Percentiles rank a stretch among this genome's conserved stretches.
phyloP scores from a whole-genome alignment of 2,113 vertebrate genomes.

The Lontra canadensis region DNA sequence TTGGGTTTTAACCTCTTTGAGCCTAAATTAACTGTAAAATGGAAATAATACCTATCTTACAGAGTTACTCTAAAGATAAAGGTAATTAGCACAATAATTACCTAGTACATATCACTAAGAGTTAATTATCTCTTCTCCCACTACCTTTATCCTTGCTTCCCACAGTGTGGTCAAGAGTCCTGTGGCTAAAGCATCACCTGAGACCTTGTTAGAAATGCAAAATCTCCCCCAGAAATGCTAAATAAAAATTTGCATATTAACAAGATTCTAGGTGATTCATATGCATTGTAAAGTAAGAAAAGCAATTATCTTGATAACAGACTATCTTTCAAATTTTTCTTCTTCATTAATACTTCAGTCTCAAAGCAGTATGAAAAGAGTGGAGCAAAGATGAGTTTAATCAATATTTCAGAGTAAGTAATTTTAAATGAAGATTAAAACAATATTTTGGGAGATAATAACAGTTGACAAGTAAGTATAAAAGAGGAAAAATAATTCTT shows the following conservation, averaged over 20 bases:
- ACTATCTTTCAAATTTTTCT: conserved; percentile 46
- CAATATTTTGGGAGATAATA: neutral
- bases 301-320: neutral
- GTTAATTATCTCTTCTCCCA: neutral
- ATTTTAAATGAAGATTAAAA: conserved; percentile 27
- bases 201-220: conserved; percentile 11
- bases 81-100: neutral
- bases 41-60: neutral
- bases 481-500: neutral
- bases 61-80: neutral
- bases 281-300: neutral
- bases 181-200: neutral
- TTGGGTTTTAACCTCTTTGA: conserved; percentile 33
- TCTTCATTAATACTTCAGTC: neutral
- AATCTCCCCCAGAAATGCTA: neutral
- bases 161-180: neutral
- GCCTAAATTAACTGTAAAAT: conserved; percentile 15
- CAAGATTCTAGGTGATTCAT: neutral
- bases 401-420: neutral
- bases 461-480: neutral
- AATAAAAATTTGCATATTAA: conserved; percentile 29
- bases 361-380: neutral
- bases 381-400: neutral
- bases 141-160: neutral
- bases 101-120: neutral